These are phyloP conservation scores for Drosophila burlai DNA, from an alignment of 1,140 invertebrate genomes.

Conservation along the genomic window DNA sequence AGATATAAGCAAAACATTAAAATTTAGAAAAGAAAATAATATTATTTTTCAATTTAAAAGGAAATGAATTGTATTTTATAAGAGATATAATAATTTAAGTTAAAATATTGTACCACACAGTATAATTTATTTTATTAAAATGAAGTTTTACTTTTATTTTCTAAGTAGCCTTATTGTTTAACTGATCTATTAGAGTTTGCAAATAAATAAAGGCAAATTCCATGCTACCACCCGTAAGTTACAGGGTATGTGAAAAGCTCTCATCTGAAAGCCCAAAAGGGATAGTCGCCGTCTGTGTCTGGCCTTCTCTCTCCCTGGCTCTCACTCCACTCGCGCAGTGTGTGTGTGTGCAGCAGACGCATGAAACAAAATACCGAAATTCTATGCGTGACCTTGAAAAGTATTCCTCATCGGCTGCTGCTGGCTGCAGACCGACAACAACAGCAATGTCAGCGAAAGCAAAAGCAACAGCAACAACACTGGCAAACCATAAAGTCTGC, in stretches of 20 bases:
- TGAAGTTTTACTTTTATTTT: no score
- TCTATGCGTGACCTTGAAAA: slow-evolving; percentile 84
- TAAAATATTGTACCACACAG: no score
- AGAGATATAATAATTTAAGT: no score
- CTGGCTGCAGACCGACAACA: slow-evolving; percentile 46
- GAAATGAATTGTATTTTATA: no score
- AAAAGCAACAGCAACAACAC: slow-evolving; percentile 22
- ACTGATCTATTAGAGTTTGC: background rate
- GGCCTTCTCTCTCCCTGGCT: slow-evolving; percentile 5
- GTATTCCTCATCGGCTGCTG: slow-evolving; percentile 72
- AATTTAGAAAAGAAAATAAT: no score
- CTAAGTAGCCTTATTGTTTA: background rate
- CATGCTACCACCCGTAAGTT: background rate
- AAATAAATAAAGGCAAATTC: background rate
- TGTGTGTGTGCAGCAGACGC: slow-evolving; percentile 71
- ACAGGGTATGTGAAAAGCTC: slow-evolving; percentile 56
- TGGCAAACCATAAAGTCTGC: slow-evolving; percentile 49
- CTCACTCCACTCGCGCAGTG: background rate
- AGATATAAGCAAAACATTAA: no score
- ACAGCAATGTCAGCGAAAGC: slow-evolving; percentile 15
- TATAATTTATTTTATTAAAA: no score
- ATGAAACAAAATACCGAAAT: slow-evolving; percentile 83
- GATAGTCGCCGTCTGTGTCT: slow-evolving; percentile 48
- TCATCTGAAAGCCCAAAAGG: slow-evolving; percentile 62
- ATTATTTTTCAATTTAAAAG: no score